Conservation (phyloP, 2,797 vertebrate species). For the Myotis planiceps region DNA sequence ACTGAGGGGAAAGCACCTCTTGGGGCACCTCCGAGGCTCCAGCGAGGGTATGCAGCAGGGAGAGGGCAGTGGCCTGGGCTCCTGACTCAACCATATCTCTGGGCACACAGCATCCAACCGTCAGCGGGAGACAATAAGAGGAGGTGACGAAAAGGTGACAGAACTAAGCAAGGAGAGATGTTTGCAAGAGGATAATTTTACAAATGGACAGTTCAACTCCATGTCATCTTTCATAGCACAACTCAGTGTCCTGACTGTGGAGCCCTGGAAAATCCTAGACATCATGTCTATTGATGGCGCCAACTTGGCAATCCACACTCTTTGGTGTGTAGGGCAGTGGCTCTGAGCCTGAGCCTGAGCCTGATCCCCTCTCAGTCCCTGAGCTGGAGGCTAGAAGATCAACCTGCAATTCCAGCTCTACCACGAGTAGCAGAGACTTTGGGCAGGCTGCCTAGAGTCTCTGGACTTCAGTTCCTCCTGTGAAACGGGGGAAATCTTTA, state of each 20-base stretch:
- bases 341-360: too few species aligned
- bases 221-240: neutral
- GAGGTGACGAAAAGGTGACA: neutral
- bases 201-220: neutral
- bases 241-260: rapidly evolving
- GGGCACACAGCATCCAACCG: neutral
- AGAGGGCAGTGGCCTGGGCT: neutral
- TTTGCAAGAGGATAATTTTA: neutral
- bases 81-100: neutral
- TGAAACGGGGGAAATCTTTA: neutral
- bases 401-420: neutral
- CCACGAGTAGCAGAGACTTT: neutral
- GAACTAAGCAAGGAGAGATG: neutral
- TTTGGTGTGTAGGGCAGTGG: neutral
- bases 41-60: neutral
- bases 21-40: neutral
- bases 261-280: neutral
- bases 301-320: neutral
- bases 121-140: rapidly evolving
- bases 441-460: neutral
- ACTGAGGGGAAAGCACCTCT: neutral
- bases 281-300: rapidly evolving
- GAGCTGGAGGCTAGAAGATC: neutral
- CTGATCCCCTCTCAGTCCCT: neutral
- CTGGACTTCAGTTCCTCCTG: neutral